These are phyloP conservation scores for Cheilosia vulpina DNA, from an alignment of 2,888 invertebrate species.

Conservation along the genomic window DNA sequence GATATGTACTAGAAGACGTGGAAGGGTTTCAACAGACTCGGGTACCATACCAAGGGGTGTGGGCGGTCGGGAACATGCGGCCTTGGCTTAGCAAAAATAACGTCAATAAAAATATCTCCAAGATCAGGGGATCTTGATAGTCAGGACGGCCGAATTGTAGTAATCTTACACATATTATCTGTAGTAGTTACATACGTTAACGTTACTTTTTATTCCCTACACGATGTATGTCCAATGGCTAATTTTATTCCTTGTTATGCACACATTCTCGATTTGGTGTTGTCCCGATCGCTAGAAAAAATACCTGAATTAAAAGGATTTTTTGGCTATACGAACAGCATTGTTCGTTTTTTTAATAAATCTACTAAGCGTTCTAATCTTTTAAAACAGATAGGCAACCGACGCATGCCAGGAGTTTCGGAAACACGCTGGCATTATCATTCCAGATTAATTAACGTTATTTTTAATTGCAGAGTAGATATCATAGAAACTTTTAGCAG, in stretches of 20 bases:
- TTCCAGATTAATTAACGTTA: conserved; percentile 29
- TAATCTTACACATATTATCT: not conserved
- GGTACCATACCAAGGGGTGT: conserved; percentile 45
- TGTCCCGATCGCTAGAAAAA: conserved; percentile 22
- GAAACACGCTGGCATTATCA: conserved; percentile 44
- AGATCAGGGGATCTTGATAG: conserved; percentile 49
- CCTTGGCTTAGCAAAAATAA: conserved; percentile 58
- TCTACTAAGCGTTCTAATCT: conserved; percentile 31
- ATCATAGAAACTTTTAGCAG: conserved; percentile 32
- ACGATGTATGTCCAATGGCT: conserved; percentile 34
- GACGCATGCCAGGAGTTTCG: not conserved
- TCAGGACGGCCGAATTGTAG: conserved; percentile 57
- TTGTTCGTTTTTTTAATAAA: too few species aligned
- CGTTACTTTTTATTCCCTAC: too few species aligned
- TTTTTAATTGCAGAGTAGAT: conserved; percentile 36
- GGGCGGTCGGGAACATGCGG: conserved; percentile 41
- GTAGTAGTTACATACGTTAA: not conserved
- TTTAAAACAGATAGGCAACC: conserved; percentile 41
- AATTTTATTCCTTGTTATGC: conserved; percentile 20
- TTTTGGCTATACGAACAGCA: too few species aligned
- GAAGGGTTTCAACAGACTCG: conserved; percentile 40
- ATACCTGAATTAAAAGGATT: conserved; percentile 25
- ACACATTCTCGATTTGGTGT: conserved; percentile 27
- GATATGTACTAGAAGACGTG: conserved; percentile 28
- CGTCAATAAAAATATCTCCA: not conserved